Evolutionary conservation across 2,797 vertebrate species (phyloP), one percentile per base, ranked within the genome.

Genomic region (Adrianichthys oophorus): DNA sequence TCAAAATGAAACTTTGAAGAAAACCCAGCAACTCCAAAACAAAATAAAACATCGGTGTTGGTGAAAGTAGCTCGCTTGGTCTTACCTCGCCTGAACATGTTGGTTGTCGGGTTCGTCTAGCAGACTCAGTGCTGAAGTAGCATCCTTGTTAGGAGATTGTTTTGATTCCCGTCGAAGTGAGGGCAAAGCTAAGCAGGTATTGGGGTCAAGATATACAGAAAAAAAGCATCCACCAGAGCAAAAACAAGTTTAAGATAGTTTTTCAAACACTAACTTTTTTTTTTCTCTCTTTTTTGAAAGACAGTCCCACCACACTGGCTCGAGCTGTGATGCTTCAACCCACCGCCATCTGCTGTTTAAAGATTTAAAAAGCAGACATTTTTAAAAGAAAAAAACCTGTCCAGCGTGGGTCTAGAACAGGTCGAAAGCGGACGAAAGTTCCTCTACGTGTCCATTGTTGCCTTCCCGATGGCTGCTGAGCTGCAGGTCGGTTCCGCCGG

Each of bases 81-180:
- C 84, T 76, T 83, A 90, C 88, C 88, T 85, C 79, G 79, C 65
- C 62, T 67, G 10, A 90, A 90, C 88, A 90, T 90, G 0, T 84
- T 87, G 83, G 62, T 68, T 82, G 72, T 68, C 69, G 21, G 80
- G 71, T 77, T 56, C 73, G 77, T 86, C 66, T 82, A 83, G 62
- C 54, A 18, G 65, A 56, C 68, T 76, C 72, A 49, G 72, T 73
- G 72, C 70, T 68, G 80, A 61, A 78, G 79, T 71, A 79, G 61
- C 88, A 90, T 90, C 84, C 80, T 79, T 19, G 65, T 52, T 43
- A 15, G 37, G 32, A 4, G 61, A 55, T 18, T 71, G 59, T 67
- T 83, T 62, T 56, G 79, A 67, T 69, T 72, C 70, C 78, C 32
- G 32, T 32, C 32, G 46, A 58, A 48, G 56, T 43, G 14, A 29